These are phyloP conservation scores for Todiramphus chloris DNA, from an alignment of 2,113 vertebrate genomes.

Conservation along the genomic window DNA sequence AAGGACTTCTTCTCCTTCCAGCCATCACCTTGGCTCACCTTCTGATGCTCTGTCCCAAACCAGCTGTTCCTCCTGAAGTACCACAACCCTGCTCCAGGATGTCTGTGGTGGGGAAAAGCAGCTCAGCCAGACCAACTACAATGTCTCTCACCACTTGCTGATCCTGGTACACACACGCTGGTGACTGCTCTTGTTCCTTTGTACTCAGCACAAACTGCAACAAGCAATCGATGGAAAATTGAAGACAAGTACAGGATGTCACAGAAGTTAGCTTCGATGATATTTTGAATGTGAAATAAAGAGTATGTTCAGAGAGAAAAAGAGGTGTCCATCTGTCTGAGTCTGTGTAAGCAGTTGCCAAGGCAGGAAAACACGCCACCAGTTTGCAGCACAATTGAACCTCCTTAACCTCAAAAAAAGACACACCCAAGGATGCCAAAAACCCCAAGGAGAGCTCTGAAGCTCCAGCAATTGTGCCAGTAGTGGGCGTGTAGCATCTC, in stretches of 20 bases:
- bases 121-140: no score
- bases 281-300: not conserved
- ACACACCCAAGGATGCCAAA: not conserved
- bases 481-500: accelerated
- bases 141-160: not conserved
- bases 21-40: not conserved
- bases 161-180: not conserved
- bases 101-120: no score
- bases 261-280: not conserved
- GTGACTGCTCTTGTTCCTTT: not conserved
- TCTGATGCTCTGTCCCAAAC: not conserved
- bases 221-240: not conserved
- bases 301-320: not conserved
- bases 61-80: not conserved
- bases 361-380: not conserved
- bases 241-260: not conserved
- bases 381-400: not conserved
- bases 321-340: not conserved
- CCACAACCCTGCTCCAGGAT: not conserved
- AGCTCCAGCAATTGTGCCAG: not conserved
- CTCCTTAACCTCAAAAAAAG: not conserved
- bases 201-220: not conserved
- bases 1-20: not conserved
- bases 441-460: not conserved
- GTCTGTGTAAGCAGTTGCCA: not conserved